Evolutionary conservation across 2,113 vertebrate species (phyloP).

Genomic region (Polypterus bichir): DNA sequence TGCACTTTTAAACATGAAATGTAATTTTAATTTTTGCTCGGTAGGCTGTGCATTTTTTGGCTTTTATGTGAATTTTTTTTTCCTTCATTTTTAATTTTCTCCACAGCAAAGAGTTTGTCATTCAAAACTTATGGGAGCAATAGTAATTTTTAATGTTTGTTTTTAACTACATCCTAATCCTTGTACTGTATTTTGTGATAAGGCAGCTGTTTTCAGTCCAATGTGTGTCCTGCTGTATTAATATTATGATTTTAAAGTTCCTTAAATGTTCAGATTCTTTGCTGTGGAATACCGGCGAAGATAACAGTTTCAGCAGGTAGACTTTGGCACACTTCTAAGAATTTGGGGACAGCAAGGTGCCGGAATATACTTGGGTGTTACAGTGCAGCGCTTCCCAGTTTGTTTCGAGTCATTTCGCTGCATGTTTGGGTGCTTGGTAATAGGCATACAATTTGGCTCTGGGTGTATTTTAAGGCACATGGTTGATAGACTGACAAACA

Average conservation of each 20-base stretch:
- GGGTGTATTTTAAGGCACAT: neutral
- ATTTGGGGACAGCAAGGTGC: neutral
- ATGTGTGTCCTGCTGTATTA: constrained; percentile 58
- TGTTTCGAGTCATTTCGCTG: too few species aligned
- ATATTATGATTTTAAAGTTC: constrained; percentile 45
- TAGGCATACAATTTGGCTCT: too few species aligned
- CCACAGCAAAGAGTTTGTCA: constrained; percentile 45
- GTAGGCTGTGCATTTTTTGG: constrained; percentile 27
- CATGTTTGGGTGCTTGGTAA: too few species aligned
- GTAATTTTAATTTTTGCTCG: constrained; percentile 18
- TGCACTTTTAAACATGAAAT: constrained; percentile 23
- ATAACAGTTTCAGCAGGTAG: constrained; percentile 11
- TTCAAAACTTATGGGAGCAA: constrained; percentile 51
- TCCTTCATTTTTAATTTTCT: constrained; percentile 29
- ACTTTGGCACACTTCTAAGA: neutral
- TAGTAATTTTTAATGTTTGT: constrained; percentile 42
- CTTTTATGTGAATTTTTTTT: constrained; percentile 29
- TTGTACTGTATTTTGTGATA: constrained; percentile 59
- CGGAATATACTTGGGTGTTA: neutral
- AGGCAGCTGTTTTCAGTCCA: constrained; percentile 62
- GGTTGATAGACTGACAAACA: too few species aligned
- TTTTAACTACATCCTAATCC: constrained; percentile 51
- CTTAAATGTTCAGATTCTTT: constrained; percentile 51
- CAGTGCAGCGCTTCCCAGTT: neutral
- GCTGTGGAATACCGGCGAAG: constrained; percentile 37